A percentile compares a stretch with the other conserved stretches of the same genome.
Evolutionary conservation across 2,797 vertebrate genomes (phyloP).

Genomic region (Chrosomus eos): DNA sequence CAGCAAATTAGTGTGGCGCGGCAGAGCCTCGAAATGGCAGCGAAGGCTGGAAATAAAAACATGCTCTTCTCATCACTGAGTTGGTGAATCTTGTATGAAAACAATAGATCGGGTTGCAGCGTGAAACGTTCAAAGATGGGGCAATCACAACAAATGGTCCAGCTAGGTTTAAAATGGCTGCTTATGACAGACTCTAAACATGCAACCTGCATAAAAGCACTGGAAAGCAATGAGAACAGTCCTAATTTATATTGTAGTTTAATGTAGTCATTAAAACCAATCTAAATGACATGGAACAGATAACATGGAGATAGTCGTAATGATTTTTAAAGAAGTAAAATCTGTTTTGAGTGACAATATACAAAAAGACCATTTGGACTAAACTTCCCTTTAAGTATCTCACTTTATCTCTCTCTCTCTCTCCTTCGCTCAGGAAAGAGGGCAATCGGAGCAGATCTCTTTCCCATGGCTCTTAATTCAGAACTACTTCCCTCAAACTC

Average conservation of each 20-base stretch:
- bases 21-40: constrained; percentile 8
- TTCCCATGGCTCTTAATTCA: constrained; percentile 65
- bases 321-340: constrained; percentile 10
- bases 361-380: constrained; percentile 35
- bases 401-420: constrained; percentile 31
- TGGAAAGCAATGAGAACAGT: background rate
- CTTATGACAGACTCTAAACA: constrained; percentile 4
- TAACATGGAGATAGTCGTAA: constrained; percentile 3
- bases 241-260: background rate
- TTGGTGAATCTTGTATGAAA: constrained; percentile 32
- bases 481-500: constrained; percentile 65
- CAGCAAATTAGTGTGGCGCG: constrained; percentile 41
- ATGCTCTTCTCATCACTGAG: constrained; percentile 40
- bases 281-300: constrained; percentile 14
- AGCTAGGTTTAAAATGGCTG: constrained; percentile 17
- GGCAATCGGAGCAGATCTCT: constrained; percentile 50
- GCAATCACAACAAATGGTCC: constrained; percentile 4
- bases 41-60: constrained; percentile 34
- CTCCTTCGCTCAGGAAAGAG: constrained; percentile 42
- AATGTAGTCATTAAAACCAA: constrained; percentile 12
- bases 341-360: constrained; percentile 27
- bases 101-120: constrained; percentile 33
- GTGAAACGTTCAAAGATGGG: background rate
- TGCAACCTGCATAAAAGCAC: constrained; percentile 12
- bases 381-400: constrained; percentile 6